Percentiles rank a stretch among this genome's conserved stretches.
Evolutionary conservation across 2,888 invertebrate genomes (phyloP).

Genomic region (Drosophila acutilabella): DNA sequence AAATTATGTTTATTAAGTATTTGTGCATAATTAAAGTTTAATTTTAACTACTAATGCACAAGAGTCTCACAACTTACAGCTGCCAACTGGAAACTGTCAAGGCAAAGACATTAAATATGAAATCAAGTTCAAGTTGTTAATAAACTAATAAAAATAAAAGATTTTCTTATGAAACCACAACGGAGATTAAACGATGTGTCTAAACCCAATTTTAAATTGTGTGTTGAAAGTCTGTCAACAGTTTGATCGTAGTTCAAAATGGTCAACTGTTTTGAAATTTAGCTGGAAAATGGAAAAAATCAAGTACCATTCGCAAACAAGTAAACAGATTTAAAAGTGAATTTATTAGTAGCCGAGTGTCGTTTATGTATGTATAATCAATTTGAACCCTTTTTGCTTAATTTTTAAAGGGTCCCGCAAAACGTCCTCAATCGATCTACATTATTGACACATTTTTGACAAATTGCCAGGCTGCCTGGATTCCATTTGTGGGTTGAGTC

Average conservation of each 20-base stretch:
- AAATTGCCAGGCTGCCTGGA: conserved; percentile 67
- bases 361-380: conserved; percentile 47
- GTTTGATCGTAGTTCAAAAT: background rate
- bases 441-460: conserved; percentile 82
- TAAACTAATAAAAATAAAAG: background rate
- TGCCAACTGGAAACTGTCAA: conserved; percentile 16
- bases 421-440: conserved; percentile 71
- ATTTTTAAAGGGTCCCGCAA: conserved; percentile 54
- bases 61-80: conserved; percentile 13
- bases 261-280: background rate
- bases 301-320: conserved; percentile 8
- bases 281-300: background rate
- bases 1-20: conserved; percentile 75
- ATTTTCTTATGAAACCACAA: no score
- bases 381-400: conserved; percentile 59
- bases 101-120: background rate
- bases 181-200: no score
- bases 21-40: conserved; percentile 71
- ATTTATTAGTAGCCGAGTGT: conserved; percentile 17
- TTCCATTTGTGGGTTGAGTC: conserved; percentile 53
- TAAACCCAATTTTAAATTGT: background rate
- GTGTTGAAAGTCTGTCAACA: conserved; percentile 2
- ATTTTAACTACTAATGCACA: conserved; percentile 44
- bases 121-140: conserved; percentile 9
- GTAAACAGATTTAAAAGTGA: conserved; percentile 16